Conservation (phyloP, 2,797 vertebrate genomes). For the Pampus argenteus region DNA sequence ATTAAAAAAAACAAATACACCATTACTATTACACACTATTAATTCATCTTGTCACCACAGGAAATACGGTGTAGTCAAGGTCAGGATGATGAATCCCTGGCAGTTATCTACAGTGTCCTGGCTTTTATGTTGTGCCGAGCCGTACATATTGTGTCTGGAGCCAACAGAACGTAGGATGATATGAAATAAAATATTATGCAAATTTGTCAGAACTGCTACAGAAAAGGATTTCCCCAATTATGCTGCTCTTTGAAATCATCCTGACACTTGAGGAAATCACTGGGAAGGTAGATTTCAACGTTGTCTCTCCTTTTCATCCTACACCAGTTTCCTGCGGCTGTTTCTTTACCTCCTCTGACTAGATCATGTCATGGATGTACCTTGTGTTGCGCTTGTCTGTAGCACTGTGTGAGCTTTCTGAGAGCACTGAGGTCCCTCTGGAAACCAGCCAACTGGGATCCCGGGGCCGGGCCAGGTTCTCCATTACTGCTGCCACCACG, state of each 20-base stretch:
- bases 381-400: conserved; percentile 95
- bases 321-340: neutral
- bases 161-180: neutral
- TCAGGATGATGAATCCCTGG: conserved; percentile 8
- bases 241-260: neutral
- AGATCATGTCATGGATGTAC: conserved; percentile 64
- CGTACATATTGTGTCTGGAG: neutral
- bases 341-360: neutral
- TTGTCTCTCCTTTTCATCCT: neutral
- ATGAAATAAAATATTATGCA: neutral
- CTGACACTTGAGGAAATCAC: neutral
- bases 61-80: neutral
- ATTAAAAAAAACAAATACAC: neutral
- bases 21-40: neutral
- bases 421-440: conserved; percentile 95
- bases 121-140: neutral
- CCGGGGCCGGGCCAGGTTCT: conserved; percentile 90
- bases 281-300: neutral
- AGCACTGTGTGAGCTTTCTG: conserved; percentile 91
- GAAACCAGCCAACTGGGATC: conserved; percentile 93
- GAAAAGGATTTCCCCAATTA: neutral
- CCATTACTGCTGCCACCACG: conserved; percentile 86
- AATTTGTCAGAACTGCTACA: neutral
- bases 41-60: neutral
- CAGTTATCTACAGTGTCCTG: neutral